phyloP scores from a whole-genome alignment of 1,140 invertebrate genomes.

The Pteromalus puparum region DNA sequence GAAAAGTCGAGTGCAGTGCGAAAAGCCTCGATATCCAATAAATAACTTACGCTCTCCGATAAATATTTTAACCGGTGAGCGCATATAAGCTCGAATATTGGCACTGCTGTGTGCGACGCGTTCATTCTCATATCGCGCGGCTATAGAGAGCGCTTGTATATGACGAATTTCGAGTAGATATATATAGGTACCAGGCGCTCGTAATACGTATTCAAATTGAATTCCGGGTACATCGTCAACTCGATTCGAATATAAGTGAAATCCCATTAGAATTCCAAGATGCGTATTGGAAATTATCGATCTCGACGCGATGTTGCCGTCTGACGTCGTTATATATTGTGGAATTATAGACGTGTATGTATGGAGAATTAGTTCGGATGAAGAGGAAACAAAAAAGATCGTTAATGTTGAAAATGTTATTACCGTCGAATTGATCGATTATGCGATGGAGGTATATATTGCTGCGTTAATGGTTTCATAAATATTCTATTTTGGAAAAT shows the following conservation, averaged over 20 bases:
- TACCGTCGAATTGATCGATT: neutral
- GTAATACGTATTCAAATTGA: constrained; percentile 24
- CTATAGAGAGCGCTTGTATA: neutral
- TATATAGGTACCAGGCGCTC: neutral
- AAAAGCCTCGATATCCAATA: neutral
- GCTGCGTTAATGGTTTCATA: too few relatives aligned
- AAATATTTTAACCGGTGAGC: neutral
- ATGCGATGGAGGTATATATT: too few relatives aligned
- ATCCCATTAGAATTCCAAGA: constrained; percentile 23
- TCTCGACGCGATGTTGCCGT: neutral
- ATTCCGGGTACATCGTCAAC: neutral
- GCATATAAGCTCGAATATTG: neutral
- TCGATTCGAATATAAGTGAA: constrained; percentile 26
- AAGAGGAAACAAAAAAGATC: neutral
- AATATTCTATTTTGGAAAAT: too few relatives aligned
- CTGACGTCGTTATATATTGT: too few relatives aligned
- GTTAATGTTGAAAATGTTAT: neutral
- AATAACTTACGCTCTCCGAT: neutral
- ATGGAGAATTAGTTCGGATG: neutral
- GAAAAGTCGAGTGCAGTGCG: neutral
- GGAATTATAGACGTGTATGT: too few relatives aligned
- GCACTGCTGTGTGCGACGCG: neutral
- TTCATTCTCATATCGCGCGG: constrained; percentile 1
- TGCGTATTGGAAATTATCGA: constrained; percentile 25
- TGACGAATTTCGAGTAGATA: neutral